Conservation (phyloP, 2,888 invertebrate genomes). For the Ptycholaimellus sp. region DNA sequence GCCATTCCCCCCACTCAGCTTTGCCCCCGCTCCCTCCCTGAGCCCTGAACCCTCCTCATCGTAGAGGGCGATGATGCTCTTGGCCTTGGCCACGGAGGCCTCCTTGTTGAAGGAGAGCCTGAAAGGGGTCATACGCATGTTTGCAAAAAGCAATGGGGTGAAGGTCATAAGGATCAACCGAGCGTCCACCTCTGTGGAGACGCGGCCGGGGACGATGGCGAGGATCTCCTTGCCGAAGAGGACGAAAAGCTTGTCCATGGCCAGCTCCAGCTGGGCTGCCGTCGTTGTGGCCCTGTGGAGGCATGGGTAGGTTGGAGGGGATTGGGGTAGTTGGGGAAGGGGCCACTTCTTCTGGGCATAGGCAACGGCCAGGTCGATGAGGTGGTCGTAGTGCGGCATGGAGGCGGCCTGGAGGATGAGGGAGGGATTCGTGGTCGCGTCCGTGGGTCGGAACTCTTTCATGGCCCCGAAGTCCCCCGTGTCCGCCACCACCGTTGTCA, state of each 20-base stretch:
- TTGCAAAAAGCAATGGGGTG: too few species aligned
- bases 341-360: constrained; percentile 45
- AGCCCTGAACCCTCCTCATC: too few species aligned
- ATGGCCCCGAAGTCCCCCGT: constrained; percentile 97
- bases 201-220: constrained; percentile 84
- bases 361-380: constrained; percentile 66
- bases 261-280: constrained; percentile 47
- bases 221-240: constrained; percentile 88
- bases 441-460: constrained; percentile 83
- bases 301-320: too few species aligned
- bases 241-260: constrained; percentile 78
- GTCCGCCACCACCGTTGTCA: constrained; percentile 83
- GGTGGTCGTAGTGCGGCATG: constrained; percentile 67
- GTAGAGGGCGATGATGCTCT: constrained; percentile 63
- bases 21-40: too few species aligned
- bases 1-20: too few species aligned
- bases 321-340: too few species aligned
- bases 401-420: constrained; percentile 75
- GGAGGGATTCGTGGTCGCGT: constrained; percentile 97
- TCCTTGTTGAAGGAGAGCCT: constrained; percentile 81
- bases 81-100: constrained; percentile 65
- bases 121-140: too few species aligned
- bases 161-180: constrained; percentile 41
- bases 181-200: constrained; percentile 87
- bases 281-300: constrained; percentile 28